Base-by-base conservation (phyloP, 2,797 vertebrate genomes). In the Sebastes flavidus region DNA sequence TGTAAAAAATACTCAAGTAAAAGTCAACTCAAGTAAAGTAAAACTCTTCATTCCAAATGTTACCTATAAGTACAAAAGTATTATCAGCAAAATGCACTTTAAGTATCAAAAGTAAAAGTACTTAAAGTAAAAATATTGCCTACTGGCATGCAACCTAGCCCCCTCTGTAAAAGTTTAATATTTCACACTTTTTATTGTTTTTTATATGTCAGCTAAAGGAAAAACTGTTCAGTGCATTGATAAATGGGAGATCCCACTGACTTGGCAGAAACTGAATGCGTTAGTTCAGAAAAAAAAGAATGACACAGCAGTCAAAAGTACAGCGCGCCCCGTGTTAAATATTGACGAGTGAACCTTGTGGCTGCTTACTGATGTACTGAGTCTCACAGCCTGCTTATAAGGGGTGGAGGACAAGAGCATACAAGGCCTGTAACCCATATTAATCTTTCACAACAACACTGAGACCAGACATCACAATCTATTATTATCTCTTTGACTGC, bases 401-500 rank as follows among this genome's bases (percentile, higher is more conserved):
- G 7, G 72, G 27, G 30, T 65, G 67, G 34, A 54, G 55, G 84
- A 76, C 68, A 73, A 74, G 79, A 66, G 38, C 87, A 80, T 67
- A 20, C 77, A 49, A 27, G 75, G 68, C 82, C 77, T 80, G 71
- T 88, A 89, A 80, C 75, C 68, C 67, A 80, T 38, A 90, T 91
- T 73, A 89, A 92, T 87, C 68, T 88, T 91, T 86, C 42, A 89
- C 81, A 80, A 32, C 77, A 84, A 71, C 81, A 86, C 75, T 36
- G 59, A 88, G 65, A 80, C 80, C 72, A 89, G 81, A 89, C 88
- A 83, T 88, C 84, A 80, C 32, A 36, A 69, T 86, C 76, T 91
- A 88, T 91, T 91, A 85, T 87, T 88, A 84, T 81, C 80, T 65
- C 68, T 85, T 88, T 91, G 80, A 92, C 87, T 7, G 34, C 52